phyloP scores from a whole-genome alignment of 2,797 vertebrate species.

The Pantherophis vulpinus region DNA sequence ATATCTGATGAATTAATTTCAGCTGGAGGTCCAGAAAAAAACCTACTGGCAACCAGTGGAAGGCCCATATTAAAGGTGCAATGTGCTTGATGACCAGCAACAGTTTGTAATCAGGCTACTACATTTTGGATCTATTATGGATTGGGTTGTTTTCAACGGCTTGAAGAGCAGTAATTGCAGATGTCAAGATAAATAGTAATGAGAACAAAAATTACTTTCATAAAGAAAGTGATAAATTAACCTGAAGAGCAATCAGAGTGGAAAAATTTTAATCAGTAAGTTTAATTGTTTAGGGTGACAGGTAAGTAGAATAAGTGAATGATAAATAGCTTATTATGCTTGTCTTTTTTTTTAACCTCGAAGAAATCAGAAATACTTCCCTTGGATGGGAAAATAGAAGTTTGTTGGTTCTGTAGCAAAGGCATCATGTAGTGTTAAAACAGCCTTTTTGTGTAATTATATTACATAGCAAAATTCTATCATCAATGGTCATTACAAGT shows the following conservation, averaged over 20 bases:
- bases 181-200: neutral
- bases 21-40: neutral
- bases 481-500: neutral
- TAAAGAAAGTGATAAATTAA: neutral
- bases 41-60: neutral
- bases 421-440: neutral
- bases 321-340: neutral
- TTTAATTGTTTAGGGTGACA: neutral
- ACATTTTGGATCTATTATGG: neutral
- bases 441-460: neutral
- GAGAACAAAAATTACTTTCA: neutral
- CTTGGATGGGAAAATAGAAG: neutral
- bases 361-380: neutral
- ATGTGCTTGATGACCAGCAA: neutral
- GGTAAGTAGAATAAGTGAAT: neutral
- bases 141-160: neutral
- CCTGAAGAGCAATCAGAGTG: neutral
- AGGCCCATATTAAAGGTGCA: neutral
- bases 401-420: neutral
- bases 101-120: neutral
- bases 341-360: neutral
- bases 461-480: neutral
- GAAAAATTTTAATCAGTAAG: neutral
- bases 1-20: neutral
- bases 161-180: neutral